Percentiles rank a stretch among this genome's conserved stretches.
Evolutionary conservation across 2,888 invertebrate genomes (phyloP).

Genomic region (Charanyca ferruginea): DNA sequence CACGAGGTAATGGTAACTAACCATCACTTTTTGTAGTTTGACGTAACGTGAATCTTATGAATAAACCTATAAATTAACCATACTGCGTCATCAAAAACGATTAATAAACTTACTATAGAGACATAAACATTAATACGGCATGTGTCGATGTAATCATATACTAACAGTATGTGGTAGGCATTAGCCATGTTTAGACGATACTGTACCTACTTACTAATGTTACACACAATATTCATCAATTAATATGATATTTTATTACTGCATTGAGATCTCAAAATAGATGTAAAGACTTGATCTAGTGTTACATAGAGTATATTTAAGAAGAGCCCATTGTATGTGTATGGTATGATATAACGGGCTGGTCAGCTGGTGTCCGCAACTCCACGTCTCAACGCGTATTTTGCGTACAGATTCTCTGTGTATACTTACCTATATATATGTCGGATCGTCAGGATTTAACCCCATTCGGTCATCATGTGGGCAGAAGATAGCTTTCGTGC

Average conservation of each 20-base stretch:
- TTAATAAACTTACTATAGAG: slow-evolving; percentile 12
- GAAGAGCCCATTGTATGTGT: not conserved
- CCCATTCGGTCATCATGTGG: no score
- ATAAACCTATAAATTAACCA: not conserved
- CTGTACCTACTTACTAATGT: not conserved
- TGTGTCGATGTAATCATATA: slow-evolving; percentile 43
- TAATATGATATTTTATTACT: slow-evolving; percentile 35
- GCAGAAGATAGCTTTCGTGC: no score
- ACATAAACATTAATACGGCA: slow-evolving; percentile 20
- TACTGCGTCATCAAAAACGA: slow-evolving; percentile 6
- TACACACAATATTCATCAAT: slow-evolving; percentile 15
- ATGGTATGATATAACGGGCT: no score
- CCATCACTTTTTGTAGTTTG: no score
- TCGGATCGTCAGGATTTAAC: no score
- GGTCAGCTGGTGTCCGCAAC: no score
- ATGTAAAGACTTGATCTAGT: not conserved
- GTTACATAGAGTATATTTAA: not conserved
- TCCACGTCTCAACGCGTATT: no score
- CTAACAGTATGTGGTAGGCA: slow-evolving; percentile 28
- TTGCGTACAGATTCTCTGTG: no score
- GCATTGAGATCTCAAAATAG: not conserved
- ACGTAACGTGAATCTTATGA: not conserved
- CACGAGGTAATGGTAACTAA: no score
- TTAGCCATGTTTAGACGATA: slow-evolving; percentile 45
- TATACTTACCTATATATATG: no score